phyloP scores from a whole-genome alignment of 2,113 vertebrate genomes.

The Odobenus rosmarus region DNA sequence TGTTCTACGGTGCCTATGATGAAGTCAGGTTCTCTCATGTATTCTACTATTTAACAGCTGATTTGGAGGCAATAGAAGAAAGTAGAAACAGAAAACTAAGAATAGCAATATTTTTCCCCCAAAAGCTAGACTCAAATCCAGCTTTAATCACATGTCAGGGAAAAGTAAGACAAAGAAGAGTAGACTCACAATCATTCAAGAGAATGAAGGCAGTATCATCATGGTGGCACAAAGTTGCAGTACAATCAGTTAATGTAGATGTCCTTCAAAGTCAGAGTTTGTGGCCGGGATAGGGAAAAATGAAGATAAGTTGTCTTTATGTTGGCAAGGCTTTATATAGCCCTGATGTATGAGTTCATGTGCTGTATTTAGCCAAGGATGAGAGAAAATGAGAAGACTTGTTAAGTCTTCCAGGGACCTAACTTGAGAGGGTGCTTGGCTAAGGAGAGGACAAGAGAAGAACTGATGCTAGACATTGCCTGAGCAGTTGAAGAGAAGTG shows the following conservation, averaged over 20 bases:
- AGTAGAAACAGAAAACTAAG: background rate
- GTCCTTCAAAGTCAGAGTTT: background rate
- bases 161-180: constrained; percentile 4
- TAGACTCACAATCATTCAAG: background rate
- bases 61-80: constrained; percentile 6
- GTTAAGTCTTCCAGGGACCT: background rate
- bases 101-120: background rate
- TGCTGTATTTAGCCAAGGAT: background rate
- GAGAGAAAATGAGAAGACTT: background rate
- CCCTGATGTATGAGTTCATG: background rate
- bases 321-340: background rate
- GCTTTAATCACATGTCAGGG: constrained; percentile 12
- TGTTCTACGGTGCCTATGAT: background rate
- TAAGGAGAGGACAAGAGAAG: background rate
- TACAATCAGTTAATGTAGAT: background rate
- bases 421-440: background rate
- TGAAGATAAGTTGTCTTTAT: background rate
- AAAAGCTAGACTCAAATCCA: background rate
- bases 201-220: background rate
- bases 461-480: background rate
- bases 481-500: background rate
- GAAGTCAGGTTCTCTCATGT: background rate
- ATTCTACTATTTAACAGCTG: background rate
- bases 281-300: background rate
- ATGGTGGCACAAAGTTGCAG: background rate